These are phyloP conservation scores for Tragelaphus strepsiceros DNA, from an alignment of 2,113 vertebrate species.

Conservation along the genomic window DNA sequence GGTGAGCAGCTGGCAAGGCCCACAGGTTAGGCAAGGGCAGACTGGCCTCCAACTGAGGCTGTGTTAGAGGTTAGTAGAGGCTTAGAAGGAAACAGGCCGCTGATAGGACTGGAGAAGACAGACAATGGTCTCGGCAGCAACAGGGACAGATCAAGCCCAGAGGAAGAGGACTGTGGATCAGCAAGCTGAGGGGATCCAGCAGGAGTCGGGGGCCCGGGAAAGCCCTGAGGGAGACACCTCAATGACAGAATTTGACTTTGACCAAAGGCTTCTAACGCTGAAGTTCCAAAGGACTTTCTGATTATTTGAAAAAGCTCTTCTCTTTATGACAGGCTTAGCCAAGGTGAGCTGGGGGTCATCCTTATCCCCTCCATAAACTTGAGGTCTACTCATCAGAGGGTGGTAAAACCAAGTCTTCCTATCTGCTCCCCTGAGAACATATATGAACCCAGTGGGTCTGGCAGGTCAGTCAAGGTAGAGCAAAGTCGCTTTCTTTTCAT, in stretches of 20 bases:
- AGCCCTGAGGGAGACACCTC: fast-evolving
- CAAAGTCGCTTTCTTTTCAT: not conserved
- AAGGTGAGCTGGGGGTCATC: not conserved
- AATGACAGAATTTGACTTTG: not conserved
- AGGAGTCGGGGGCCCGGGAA: no score
- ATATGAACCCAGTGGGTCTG: not conserved
- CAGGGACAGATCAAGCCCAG: not conserved
- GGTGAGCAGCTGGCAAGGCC: not conserved
- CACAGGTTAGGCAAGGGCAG: not conserved
- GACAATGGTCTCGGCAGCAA: not conserved
- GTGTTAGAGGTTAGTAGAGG: not conserved
- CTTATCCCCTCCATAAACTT: not conserved
- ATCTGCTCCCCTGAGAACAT: not conserved
- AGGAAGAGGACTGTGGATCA: not conserved
- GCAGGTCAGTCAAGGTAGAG: no score
- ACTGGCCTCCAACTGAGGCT: not conserved
- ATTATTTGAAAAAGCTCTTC: not conserved
- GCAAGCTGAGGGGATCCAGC: not conserved
- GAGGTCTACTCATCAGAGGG: not conserved
- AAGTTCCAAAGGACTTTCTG: not conserved
- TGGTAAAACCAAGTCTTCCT: not conserved
- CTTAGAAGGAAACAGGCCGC: not conserved
- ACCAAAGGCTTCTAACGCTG: not conserved
- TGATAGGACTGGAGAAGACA: not conserved
- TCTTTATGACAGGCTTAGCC: not conserved